Evolutionary conservation across 2,888 invertebrate genomes (phyloP), one percentile per base, ranked within the genome.

Genomic region (Drosophila borealis): DNA sequence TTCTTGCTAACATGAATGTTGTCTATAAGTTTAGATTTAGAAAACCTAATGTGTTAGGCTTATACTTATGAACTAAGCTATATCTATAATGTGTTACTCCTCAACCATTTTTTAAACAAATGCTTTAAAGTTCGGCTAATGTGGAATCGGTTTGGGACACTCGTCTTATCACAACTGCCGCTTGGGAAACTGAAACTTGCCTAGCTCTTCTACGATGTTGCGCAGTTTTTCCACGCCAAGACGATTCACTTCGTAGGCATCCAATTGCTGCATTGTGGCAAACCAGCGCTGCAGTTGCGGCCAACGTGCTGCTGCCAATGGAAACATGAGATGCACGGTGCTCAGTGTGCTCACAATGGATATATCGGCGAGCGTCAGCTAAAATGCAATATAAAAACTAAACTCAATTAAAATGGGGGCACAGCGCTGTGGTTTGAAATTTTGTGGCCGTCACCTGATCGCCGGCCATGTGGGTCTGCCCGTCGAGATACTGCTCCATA

Each of bases 291-390:
- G 65, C 50, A 92, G 60, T 39, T 81, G 89, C 19, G 93, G 93
- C 90, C 91, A 93, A 60, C 91, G 89, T 13, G 44, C 14, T 3
- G 80, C 59, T 34, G 88, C 89, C 48, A 93, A 81, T 13, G 93
- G 93, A 81, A 93, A 92, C 80, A 93, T 85, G 65, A 93, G 88
- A 89, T 92, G 88, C 36, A 92, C 88, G n/a, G 91, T 92, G 59
- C 92, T 92, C 57, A 93, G 62, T 71, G 93, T 92, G 69, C 93
- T 90, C 67, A 93, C 89, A 57, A 93, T 89, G 44, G 93, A 92
- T 73, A 93, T 88, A 84, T 93, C 93, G 49, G 93, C 93, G 67
- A 93, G 90, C 51, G 92, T 91, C 68, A 91, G 67, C 92, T 92
- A 64, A 49, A 78, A 77, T 39, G 60, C 46, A 57, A 49, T 44